Evolutionary conservation across 1,140 invertebrate species (phyloP).

Genomic region (Drosophila virilis): DNA sequence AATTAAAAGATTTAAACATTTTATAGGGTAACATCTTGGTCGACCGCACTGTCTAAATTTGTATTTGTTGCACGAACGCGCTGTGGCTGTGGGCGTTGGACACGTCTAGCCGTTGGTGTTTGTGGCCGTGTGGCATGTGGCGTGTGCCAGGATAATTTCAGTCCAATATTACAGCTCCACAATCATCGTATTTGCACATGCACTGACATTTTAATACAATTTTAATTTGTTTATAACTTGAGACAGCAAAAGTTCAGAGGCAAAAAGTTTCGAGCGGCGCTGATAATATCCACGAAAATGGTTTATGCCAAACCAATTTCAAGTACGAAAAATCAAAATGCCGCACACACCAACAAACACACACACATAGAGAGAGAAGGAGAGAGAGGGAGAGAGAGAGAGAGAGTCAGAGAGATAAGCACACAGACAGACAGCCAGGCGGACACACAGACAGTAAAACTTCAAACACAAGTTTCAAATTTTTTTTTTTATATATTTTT

Average conservation of each 20-base stretch:
- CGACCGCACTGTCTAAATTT: background rate
- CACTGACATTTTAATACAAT: slow-evolving; percentile 73
- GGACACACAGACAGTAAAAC: slow-evolving; percentile 25
- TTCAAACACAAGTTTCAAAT: slow-evolving; percentile 60
- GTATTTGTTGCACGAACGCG: background rate
- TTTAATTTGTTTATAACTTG: slow-evolving; percentile 80
- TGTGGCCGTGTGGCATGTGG: slow-evolving; percentile 12
- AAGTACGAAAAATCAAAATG: slow-evolving; percentile 77
- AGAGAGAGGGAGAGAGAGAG: background rate
- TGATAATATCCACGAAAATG: slow-evolving; percentile 57
- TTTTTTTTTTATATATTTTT: slow-evolving; percentile 19
- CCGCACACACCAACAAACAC: slow-evolving; percentile 31
- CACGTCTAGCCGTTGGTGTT: slow-evolving; percentile 35
- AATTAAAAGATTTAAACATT: too few species aligned
- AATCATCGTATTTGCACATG: slow-evolving; percentile 41
- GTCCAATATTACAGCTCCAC: slow-evolving; percentile 15
- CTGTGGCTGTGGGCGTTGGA: slow-evolving; percentile 6
- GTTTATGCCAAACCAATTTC: slow-evolving; percentile 76
- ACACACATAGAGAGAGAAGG: background rate
- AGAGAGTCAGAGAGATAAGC: background rate
- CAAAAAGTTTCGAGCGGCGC: slow-evolving; percentile 26
- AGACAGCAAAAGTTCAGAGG: slow-evolving; percentile 56
- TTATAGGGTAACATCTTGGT: slow-evolving; percentile 1
- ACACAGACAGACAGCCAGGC: background rate
- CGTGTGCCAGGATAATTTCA: slow-evolving; percentile 24